These are phyloP conservation scores for Teinopalpus imperialis DNA, from an alignment of 2,888 invertebrate species.

Conservation along the genomic window DNA sequence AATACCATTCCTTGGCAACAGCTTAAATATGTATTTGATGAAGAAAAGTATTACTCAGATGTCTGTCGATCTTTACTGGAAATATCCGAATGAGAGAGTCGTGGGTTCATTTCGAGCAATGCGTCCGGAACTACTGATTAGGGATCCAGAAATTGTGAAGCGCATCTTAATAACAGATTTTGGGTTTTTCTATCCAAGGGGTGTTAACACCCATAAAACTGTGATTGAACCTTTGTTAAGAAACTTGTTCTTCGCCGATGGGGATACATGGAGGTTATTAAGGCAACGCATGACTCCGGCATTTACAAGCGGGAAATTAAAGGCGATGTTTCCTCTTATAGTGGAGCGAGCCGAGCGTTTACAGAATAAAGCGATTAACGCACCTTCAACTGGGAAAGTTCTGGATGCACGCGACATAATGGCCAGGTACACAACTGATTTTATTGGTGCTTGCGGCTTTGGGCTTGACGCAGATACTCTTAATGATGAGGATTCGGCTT, in stretches of 20 bases:
- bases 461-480: conserved; percentile 44
- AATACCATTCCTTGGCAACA: conserved; percentile 52
- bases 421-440: conserved; percentile 49
- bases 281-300: conserved; percentile 58
- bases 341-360: conserved; percentile 55
- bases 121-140: conserved; percentile 51
- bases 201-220: conserved; percentile 40
- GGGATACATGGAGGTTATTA: conserved; percentile 58
- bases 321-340: conserved; percentile 61
- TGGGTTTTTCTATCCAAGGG: conserved; percentile 49
- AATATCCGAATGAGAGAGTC: conserved; percentile 55
- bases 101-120: conserved; percentile 54
- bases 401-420: conserved; percentile 44
- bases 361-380: conserved; percentile 31
- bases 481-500: conserved; percentile 43
- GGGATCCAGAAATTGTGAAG: conserved; percentile 52
- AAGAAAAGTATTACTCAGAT: conserved; percentile 43
- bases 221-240: conserved; percentile 45
- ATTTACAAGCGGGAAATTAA: conserved; percentile 59
- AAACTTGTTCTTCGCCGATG: conserved; percentile 55
- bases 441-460: conserved; percentile 50
- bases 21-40: conserved; percentile 42
- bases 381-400: conserved; percentile 35
- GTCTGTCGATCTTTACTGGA: conserved; percentile 46
- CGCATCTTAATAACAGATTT: conserved; percentile 52